Evolutionary conservation across 2,888 invertebrate genomes (phyloP), one percentile per base, ranked within the genome.

Genomic region (Magallana nippona): DNA sequence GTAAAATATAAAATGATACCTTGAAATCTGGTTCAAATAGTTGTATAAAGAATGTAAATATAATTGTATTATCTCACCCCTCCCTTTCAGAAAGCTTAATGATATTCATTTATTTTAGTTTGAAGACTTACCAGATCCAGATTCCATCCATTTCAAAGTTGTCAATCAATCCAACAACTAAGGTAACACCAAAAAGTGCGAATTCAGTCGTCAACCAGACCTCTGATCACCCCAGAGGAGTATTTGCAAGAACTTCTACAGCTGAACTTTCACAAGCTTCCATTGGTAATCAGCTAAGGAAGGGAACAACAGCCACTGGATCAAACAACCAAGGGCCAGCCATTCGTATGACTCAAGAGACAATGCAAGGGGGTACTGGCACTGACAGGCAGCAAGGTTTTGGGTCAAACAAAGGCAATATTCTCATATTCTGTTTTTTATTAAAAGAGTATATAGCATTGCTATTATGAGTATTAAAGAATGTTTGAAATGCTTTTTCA

Each of bases 121-220:
- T 32, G 17, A 71, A 71, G 71, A 71, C 32, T 2, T 13, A 22
- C 3, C 71, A 71, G 71, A 22, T 71, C 32, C 71, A 13, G 11
- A 32, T 71, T 15, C 71, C 71, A 32, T 71, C 71, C 32, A 27
- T 71, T 22, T 71, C 71, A 71, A 71, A 71, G 22, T 32, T 27
- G 1, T 71, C 71, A 27, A 27, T 71, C 22, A 71, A 32, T 71
- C 71, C 11, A 71, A 22, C 71, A 15, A 22, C 27, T 2, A 71
- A 22, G 22, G 17, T 27, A 15, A 15, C 71, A 71, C 32, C 2
- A 71, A 71, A 27, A 13, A 71, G 22, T 15, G 71, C 10, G 32
- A 71, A 5, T 15, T 2, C 10, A 71, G 22, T 71, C 15, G 13
- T 13, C 27, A 71, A 27, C 15, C 71, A 32, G 27, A 19, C 19